Conservation (phyloP, 2,888 invertebrate genomes). For the Herminia tarsipennalis region DNA sequence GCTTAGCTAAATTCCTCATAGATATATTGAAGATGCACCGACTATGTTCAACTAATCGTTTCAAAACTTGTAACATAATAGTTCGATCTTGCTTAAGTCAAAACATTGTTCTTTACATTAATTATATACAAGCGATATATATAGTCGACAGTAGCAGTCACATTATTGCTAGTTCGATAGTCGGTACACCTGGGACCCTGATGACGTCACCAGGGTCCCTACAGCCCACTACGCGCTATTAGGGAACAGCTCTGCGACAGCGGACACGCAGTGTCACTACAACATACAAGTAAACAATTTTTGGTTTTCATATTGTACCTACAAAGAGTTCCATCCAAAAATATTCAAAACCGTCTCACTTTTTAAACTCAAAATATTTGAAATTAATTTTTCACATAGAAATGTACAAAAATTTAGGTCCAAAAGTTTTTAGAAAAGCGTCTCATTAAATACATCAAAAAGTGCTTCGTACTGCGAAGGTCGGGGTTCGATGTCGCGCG, state of each 20-base stretch:
- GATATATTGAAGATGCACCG: slow-evolving; percentile 38
- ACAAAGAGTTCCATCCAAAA: slow-evolving; percentile 73
- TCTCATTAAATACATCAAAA: slow-evolving; percentile 38
- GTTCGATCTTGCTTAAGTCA: slow-evolving; percentile 10
- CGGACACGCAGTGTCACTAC: slow-evolving; percentile 50
- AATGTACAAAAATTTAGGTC: slow-evolving; percentile 59
- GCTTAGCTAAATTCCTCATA: slow-evolving; percentile 70
- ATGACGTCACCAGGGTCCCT: not conserved
- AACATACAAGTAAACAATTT: slow-evolving; percentile 68
- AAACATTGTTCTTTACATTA: slow-evolving; percentile 25
- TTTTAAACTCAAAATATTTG: slow-evolving; percentile 18
- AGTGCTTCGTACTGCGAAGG: slow-evolving; percentile 23
- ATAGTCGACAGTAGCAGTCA: slow-evolving; percentile 18
- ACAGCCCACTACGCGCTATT: no score
- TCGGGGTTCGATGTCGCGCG: slow-evolving; percentile 38
- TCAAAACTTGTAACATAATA: not conserved
- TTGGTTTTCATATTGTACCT: slow-evolving; percentile 75
- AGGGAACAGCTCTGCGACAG: slow-evolving; percentile 17
- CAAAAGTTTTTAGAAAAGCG: slow-evolving; percentile 49
- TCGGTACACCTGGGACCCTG: slow-evolving; percentile 30
- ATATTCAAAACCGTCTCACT: slow-evolving; percentile 48
- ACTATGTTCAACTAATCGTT: slow-evolving; percentile 21
- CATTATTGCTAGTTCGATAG: slow-evolving; percentile 15
- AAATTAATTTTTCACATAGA: slow-evolving; percentile 33
- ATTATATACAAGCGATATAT: slow-evolving; percentile 27